Evolutionary conservation across 2,888 invertebrate species (phyloP), one percentile per base, ranked within the genome.

Genomic region (Mesoligia furuncula): DNA sequence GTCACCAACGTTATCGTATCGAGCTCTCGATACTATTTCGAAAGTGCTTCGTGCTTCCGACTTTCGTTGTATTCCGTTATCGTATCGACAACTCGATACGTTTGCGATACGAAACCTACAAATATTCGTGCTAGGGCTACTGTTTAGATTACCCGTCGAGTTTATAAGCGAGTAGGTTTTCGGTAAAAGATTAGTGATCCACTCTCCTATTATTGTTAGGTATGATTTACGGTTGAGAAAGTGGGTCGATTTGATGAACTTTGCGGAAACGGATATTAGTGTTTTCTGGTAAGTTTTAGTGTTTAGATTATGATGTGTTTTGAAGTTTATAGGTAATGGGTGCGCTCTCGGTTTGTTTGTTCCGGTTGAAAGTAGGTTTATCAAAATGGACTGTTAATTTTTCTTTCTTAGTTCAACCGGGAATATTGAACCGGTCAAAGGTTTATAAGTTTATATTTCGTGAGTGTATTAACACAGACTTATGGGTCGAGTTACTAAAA

Each of bases 81-180:
- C n/a, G n/a, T n/a, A n/a, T n/a, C n/a, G n/a, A n/a, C n/a, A n/a
- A n/a, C n/a, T n/a, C n/a, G n/a, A n/a, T n/a, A n/a, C n/a, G n/a
- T n/a, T n/a, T n/a, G n/a, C n/a, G n/a, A n/a, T n/a, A n/a, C n/a
- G n/a, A n/a, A n/a, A n/a, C n/a, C n/a, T n/a, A n/a, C n/a, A n/a
- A n/a, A n/a, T n/a, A n/a, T n/a, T n/a, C n/a, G n/a, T n/a, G n/a
- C n/a, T n/a, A n/a, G n/a, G n/a, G n/a, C n/a, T n/a, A n/a, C n/a
- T n/a, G 87, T 91, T 90, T 91, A 88, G 80, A 77, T 83, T 82
- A 84, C 54, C 76, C 76, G 81, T 68, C 81, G 78, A 89, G 85
- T 86, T 73, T 80, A 80, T 66, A 57, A 79, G 79, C 89, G 24
- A 86, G 87, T 89, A 48, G 70, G 78, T 65, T 81, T 71, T 80